Evolutionary conservation across 2,888 invertebrate species (phyloP), one percentile per base, ranked within the genome.

Genomic region (Erpobdella octoculata): DNA sequence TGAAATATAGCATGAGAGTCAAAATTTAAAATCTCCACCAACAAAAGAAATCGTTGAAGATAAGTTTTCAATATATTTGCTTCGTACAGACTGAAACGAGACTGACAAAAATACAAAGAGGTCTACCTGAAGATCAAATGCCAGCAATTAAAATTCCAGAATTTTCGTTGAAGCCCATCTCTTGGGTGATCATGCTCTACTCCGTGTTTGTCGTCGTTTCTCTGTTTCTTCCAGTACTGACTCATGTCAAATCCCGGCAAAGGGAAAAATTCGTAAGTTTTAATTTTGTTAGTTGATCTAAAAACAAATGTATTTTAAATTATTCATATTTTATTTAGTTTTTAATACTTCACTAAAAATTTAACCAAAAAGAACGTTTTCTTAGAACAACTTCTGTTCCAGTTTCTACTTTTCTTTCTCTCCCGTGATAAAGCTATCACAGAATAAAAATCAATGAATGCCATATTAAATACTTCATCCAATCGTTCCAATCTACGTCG

Each of bases 241-340:
- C n/a, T n/a, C n/a, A n/a, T n/a, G n/a, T n/a, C n/a, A n/a, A n/a
- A n/a, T n/a, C n/a, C n/a, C n/a, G 36, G 12, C 69, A 69, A 33
- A 69, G 31, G 35, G 69, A 69, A 36, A 69, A 69, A 53, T 33
- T 69, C 35, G 69, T 69, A 12, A 58, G 69, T 35, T 41, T 38
- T 41, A 12, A 41, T 66, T 37, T 66, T 21, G 28, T 25, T 9
- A 31, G 28, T 46, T 41, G 4, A 21, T n/a, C 15, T 38, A 18
- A 15, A 41, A 46, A 5, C 3, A 5, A 69, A 69, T 53, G n/a
- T 58, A 21, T 69, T 33, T 25, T 33, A 69, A 53, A 18, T 68
- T 18, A 68, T 28, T 5, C 25, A 37, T 65, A 35, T n/a, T n/a
- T 62, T 65, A 12, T 33, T 65, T 8, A 25, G n/a, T n/a, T n/a